Percentiles rank a stretch among this genome's conserved stretches.
These are phyloP conservation scores for Acronicta leporina DNA, from an alignment of 2,888 invertebrate genomes.

Conservation along the genomic window DNA sequence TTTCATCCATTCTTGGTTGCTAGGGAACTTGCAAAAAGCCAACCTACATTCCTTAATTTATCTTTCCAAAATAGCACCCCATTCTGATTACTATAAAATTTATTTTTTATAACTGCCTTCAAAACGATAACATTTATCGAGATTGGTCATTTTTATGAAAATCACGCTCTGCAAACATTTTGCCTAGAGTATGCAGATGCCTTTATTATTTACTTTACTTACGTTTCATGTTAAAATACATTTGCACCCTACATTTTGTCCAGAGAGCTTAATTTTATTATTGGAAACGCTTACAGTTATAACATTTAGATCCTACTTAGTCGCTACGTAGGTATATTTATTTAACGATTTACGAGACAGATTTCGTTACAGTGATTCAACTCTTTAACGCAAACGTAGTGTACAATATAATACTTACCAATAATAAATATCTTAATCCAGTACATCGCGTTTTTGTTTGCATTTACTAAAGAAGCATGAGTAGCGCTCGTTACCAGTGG, in stretches of 20 bases:
- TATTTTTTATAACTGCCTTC: constrained; percentile 59
- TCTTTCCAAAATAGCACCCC: constrained; percentile 86
- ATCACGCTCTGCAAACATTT: constrained; percentile 29
- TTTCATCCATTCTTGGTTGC: constrained; percentile 50
- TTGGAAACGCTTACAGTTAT: constrained; percentile 27
- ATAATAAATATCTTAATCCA: constrained; percentile 22
- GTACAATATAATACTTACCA: constrained; percentile 15
- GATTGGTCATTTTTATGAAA: constrained; percentile 66
- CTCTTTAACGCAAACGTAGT: constrained; percentile 9
- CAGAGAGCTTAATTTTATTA: constrained; percentile 46
- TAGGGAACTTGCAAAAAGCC: constrained; percentile 69
- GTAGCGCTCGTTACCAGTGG: constrained; percentile 8
- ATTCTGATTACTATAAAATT: constrained; percentile 71
- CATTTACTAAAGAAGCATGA: constrained; percentile 24
- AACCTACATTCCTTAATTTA: constrained; percentile 76
- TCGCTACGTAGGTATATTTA: constrained; percentile 11
- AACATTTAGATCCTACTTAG: constrained; percentile 18
- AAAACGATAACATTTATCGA: constrained; percentile 64
- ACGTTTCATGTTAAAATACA: constrained; percentile 32
- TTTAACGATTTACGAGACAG: constrained; percentile 23
- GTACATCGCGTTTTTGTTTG: constrained; percentile 16
- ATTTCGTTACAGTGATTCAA: constrained; percentile 16
- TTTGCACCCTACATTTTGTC: constrained; percentile 27
- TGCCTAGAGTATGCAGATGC: constrained; percentile 16
- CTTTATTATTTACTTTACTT: constrained; percentile 19